Evolutionary conservation across 2,888 invertebrate species (phyloP).

Genomic region (Cinara cedri): DNA sequence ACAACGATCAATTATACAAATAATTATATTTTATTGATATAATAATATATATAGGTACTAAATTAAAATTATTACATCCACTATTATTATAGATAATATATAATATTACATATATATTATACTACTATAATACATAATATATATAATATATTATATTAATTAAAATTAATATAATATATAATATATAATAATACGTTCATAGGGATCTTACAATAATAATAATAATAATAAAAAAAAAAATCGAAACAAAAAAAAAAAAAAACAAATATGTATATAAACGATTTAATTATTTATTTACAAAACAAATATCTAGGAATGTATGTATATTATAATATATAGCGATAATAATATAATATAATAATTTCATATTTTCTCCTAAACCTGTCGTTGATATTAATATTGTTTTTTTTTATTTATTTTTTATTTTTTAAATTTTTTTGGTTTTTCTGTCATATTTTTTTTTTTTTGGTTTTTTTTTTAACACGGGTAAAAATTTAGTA

Average conservation of each 20-base stretch:
- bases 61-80: slow-evolving; percentile 53
- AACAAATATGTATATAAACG: slow-evolving; percentile 41
- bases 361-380: slow-evolving; percentile 18
- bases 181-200: slow-evolving; percentile 43
- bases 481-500: neutral
- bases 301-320: slow-evolving; percentile 54
- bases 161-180: slow-evolving; percentile 22
- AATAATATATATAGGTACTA: slow-evolving; percentile 52
- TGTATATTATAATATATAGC: slow-evolving; percentile 18
- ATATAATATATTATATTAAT: slow-evolving; percentile 20
- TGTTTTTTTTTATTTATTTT: neutral
- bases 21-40: slow-evolving; percentile 54
- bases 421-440: neutral
- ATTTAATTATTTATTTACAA: slow-evolving; percentile 57
- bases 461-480: neutral
- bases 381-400: slow-evolving; percentile 7
- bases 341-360: slow-evolving; percentile 8
- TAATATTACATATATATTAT: neutral
- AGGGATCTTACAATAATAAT: slow-evolving; percentile 47
- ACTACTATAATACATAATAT: too few species aligned
- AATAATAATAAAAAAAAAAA: slow-evolving; percentile 41
- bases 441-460: neutral
- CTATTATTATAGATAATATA: slow-evolving; percentile 36
- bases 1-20: slow-evolving; percentile 53
- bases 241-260: slow-evolving; percentile 49